Evolutionary conservation across 2,888 invertebrate genomes (phyloP).

Genomic region (Diarsia rubi): DNA sequence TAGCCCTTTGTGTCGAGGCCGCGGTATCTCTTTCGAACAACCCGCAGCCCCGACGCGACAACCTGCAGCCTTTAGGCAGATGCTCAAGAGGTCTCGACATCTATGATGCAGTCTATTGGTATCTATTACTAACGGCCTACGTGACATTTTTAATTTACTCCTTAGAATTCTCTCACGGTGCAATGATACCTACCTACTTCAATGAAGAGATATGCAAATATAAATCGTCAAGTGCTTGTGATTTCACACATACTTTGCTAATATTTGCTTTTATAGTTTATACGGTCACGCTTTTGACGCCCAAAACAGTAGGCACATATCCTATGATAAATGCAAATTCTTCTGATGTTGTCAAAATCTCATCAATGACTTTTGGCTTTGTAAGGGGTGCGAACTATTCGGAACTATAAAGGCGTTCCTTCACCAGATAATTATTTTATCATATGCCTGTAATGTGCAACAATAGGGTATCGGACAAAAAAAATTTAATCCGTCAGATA

Average conservation of each 20-base stretch:
- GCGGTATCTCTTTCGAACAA: too few species aligned
- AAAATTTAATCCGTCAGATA: too few species aligned
- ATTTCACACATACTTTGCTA: not conserved
- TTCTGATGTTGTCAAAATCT: too few species aligned
- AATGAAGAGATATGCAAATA: conserved; percentile 29
- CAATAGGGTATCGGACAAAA: too few species aligned
- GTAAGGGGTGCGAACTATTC: too few species aligned
- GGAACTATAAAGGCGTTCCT: too few species aligned
- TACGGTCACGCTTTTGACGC: not conserved
- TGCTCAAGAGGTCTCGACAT: not conserved
- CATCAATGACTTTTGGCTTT: too few species aligned
- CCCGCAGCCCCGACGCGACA: too few species aligned
- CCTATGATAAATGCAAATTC: not conserved
- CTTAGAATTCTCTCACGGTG: conserved; percentile 4
- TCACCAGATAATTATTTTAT: too few species aligned
- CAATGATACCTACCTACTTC: not conserved
- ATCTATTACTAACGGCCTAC: not conserved
- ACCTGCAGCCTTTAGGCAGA: not conserved
- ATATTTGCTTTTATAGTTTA: conserved; percentile 18
- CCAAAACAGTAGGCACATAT: not conserved
- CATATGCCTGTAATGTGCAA: too few species aligned
- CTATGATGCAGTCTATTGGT: not conserved
- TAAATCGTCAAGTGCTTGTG: conserved; percentile 10
- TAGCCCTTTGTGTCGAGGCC: too few species aligned
- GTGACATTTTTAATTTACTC: not conserved